Percentiles rank a stretch among this genome's conserved stretches.
Conservation (phyloP, 2,888 invertebrate genomes). For the Scaptomyza parva region DNA sequence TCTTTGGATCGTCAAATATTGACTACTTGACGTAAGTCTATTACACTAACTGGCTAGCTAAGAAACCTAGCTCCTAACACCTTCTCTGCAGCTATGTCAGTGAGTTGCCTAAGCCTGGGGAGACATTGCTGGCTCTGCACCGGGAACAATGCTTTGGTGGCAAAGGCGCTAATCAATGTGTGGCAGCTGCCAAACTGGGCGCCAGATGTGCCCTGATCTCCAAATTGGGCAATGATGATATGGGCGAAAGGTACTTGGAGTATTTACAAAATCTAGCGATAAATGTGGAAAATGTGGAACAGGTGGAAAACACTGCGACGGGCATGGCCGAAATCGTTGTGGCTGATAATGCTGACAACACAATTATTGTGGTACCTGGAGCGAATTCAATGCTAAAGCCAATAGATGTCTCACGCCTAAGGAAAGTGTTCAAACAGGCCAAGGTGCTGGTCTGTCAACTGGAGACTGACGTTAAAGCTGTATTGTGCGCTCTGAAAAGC, state of each 20-base stretch:
- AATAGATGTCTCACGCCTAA: conserved; percentile 88
- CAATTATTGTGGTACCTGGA: conserved; percentile 95
- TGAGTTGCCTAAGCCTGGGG: conserved; percentile 92
- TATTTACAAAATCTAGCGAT: conserved; percentile 89
- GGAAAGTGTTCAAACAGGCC: conserved; percentile 86
- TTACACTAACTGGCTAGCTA: not conserved
- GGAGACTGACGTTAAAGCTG: conserved; percentile 91
- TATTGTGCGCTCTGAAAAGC: conserved; percentile 88
- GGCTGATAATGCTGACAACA: conserved; percentile 94
- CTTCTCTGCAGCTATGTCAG: conserved; percentile 89
- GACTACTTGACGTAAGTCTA: conserved; percentile 91
- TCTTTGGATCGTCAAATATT: conserved; percentile 93
- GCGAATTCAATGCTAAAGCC: conserved; percentile 90
- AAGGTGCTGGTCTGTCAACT: conserved; percentile 92
- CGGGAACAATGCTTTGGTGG: conserved; percentile 96
- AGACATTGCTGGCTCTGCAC: conserved; percentile 92
- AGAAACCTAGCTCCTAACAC: not conserved
- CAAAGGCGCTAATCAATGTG: conserved; percentile 98
- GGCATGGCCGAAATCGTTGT: conserved; percentile 97
- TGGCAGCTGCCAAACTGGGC: conserved; percentile 94
- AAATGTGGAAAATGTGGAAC: conserved; percentile 85
- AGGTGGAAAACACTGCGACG: conserved; percentile 85
- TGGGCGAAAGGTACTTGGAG: conserved; percentile 92
- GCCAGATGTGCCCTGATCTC: conserved; percentile 92
- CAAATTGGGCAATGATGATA: conserved; percentile 94